These are phyloP conservation scores for Calameuta idolon DNA, from an alignment of 2,888 invertebrate species.

Conservation along the genomic window DNA sequence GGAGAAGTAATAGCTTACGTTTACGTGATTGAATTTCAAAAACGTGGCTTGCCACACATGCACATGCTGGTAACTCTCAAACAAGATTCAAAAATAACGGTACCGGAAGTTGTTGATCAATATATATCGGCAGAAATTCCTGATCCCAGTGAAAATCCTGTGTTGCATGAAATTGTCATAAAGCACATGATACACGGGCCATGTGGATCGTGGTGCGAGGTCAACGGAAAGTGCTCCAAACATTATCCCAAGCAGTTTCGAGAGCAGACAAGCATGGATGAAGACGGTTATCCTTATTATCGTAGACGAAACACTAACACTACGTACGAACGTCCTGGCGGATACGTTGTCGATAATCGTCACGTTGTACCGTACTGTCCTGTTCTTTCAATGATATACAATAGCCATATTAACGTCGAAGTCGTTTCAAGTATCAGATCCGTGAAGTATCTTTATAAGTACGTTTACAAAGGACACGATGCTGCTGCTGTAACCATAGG, in stretches of 20 bases:
- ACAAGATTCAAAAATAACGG: no score
- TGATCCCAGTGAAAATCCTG: constrained; percentile 38
- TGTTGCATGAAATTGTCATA: constrained; percentile 49
- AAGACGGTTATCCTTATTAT: constrained; percentile 38
- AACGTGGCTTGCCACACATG: no score
- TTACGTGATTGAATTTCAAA: no score
- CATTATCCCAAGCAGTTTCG: constrained; percentile 45
- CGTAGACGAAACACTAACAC: no score
- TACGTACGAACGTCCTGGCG: not conserved
- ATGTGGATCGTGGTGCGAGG: constrained; percentile 45
- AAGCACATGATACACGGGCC: constrained; percentile 59
- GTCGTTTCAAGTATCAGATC: constrained; percentile 40
- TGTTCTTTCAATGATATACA: constrained; percentile 32
- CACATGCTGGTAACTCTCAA: no score
- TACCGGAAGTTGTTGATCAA: no score
- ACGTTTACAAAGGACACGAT: constrained; percentile 17
- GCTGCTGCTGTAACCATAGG: constrained; percentile 27
- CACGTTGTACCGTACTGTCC: no score
- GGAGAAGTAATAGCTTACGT: constrained; percentile 18
- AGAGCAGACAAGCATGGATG: constrained; percentile 35
- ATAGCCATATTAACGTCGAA: constrained; percentile 42
- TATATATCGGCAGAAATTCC: constrained; percentile 54
- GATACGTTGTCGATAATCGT: not conserved
- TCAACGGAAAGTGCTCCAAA: constrained; percentile 44
- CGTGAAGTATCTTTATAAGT: constrained; percentile 50